Conservation (phyloP, 2,797 vertebrate genomes). For the Lepidocolaptes lacrymiger region DNA sequence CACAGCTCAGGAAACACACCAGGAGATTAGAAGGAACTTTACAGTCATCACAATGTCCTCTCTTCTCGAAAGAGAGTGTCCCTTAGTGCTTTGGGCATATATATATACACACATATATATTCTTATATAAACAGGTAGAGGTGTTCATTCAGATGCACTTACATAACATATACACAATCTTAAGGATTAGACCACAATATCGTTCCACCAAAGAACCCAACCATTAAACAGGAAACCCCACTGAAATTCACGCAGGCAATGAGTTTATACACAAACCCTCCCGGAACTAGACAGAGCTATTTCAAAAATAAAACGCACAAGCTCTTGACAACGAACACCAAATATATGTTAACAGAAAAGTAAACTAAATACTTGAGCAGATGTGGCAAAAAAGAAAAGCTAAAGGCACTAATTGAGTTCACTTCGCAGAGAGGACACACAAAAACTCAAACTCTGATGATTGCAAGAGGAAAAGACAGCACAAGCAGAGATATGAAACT, state of each 20-base stretch:
- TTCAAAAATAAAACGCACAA: not conserved
- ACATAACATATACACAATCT: not conserved
- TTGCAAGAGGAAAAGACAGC: not conserved
- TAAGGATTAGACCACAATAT: not conserved
- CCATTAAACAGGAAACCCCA: not conserved
- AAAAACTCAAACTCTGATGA: not conserved
- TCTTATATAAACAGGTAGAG: not conserved
- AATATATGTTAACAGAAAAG: not conserved
- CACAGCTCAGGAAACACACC: not conserved
- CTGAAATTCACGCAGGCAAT: not conserved
- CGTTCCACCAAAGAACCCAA: not conserved
- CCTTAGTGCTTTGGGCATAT: not conserved
- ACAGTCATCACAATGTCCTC: not conserved
- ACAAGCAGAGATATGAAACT: not conserved
- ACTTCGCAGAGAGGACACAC: not conserved
- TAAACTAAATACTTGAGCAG: not conserved
- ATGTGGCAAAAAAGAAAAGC: not conserved
- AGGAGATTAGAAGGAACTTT: not conserved
- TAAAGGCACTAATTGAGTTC: not conserved
- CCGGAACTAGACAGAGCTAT: accelerated
- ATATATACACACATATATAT: no score
- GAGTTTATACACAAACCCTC: not conserved
- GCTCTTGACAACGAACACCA: not conserved
- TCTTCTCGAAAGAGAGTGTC: not conserved
- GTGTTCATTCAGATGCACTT: not conserved